phyloP scores from a whole-genome alignment of 2,888 invertebrate species.

The Athalia circularis region DNA sequence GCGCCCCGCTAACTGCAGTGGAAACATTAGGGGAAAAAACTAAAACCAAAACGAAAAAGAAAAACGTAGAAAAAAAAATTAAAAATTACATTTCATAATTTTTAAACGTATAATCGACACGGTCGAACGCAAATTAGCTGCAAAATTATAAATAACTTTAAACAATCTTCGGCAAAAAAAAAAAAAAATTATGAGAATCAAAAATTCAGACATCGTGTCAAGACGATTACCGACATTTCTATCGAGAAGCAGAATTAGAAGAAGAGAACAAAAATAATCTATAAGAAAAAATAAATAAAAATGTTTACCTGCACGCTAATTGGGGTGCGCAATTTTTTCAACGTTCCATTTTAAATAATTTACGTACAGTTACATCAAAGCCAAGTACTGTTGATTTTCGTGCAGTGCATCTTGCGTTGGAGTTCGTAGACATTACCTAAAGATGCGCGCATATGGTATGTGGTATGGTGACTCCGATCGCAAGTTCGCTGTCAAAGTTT shows the following conservation, averaged over 20 bases:
- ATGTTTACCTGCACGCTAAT: not conserved
- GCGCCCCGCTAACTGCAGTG: slow-evolving; percentile 3
- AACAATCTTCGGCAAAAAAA: no score
- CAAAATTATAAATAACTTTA: no score
- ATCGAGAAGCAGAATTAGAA: no score
- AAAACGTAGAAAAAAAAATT: not conserved
- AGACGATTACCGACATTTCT: not conserved
- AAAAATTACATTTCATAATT: no score
- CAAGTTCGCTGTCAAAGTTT: slow-evolving; percentile 53
- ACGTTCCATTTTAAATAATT: slow-evolving; percentile 44
- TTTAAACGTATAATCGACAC: no score
- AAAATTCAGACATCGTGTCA: not conserved
- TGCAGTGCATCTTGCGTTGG: not conserved
- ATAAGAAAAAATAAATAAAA: not conserved
- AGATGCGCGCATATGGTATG: not conserved
- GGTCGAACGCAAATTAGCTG: no score
- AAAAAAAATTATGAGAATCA: no score
- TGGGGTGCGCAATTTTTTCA: slow-evolving; percentile 38
- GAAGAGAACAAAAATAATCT: not conserved
- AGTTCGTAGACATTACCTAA: not conserved
- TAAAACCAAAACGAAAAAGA: not conserved
- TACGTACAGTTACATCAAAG: slow-evolving; percentile 45
- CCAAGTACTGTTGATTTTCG: slow-evolving; percentile 44
- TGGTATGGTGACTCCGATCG: slow-evolving; percentile 3
- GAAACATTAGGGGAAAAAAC: not conserved